Percentiles rank a stretch among this genome's conserved stretches.
Conservation (phyloP, 2,888 invertebrate species). For the Eupithecia exiguata region DNA sequence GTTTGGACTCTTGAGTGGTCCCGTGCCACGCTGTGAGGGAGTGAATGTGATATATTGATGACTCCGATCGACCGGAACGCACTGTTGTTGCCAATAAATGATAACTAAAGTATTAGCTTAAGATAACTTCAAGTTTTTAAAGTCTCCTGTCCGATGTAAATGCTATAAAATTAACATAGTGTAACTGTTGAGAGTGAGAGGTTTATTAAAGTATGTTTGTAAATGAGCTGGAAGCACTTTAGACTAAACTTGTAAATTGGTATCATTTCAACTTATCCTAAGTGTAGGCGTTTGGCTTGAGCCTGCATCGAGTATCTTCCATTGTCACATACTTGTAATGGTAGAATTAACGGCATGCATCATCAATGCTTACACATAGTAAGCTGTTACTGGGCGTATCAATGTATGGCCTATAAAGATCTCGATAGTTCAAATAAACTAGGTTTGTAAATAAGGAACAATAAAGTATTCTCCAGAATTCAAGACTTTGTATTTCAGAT, state of each 20-base stretch:
- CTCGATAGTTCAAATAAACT: slow-evolving; percentile 49
- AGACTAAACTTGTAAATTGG: slow-evolving; percentile 51
- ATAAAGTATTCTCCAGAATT: slow-evolving; percentile 46
- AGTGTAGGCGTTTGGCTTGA: slow-evolving; percentile 42
- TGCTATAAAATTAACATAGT: slow-evolving; percentile 48
- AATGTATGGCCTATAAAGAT: slow-evolving; percentile 43
- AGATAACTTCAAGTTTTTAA: slow-evolving; percentile 45
- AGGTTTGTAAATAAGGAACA: slow-evolving; percentile 47
- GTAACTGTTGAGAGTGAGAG: slow-evolving; percentile 48
- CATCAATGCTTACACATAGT: slow-evolving; percentile 35
- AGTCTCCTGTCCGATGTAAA: slow-evolving; percentile 51
- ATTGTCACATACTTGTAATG: slow-evolving; percentile 26
- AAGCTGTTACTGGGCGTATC: slow-evolving; percentile 39
- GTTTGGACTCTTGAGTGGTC: slow-evolving; percentile 39
- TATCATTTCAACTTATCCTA: slow-evolving; percentile 51
- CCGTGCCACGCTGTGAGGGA: slow-evolving; percentile 32
- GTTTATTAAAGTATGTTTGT: slow-evolving; percentile 48
- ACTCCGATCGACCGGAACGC: slow-evolving; percentile 29
- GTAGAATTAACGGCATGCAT: slow-evolving; percentile 37
- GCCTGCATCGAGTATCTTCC: slow-evolving; percentile 38
- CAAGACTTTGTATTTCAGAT: slow-evolving; percentile 35
- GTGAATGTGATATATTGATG: slow-evolving; percentile 37
- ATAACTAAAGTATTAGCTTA: slow-evolving; percentile 49
- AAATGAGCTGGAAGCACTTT: slow-evolving; percentile 44
- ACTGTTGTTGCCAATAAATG: slow-evolving; percentile 42